Evolutionary conservation across 1,140 invertebrate genomes (phyloP).

Genomic region (Halictus rubicundus): DNA sequence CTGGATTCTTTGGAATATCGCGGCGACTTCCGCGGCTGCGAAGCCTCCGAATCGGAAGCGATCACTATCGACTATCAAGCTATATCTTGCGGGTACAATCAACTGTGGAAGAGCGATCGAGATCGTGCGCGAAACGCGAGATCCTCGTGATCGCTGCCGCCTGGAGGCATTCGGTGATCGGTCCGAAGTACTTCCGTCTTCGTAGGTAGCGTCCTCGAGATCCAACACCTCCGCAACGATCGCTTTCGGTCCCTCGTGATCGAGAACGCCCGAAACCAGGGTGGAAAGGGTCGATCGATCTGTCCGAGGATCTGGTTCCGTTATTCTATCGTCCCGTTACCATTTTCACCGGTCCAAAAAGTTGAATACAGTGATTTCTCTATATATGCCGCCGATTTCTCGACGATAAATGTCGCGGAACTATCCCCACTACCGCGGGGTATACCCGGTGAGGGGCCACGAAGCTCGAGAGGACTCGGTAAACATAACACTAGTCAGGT

Average conservation of each 20-base stretch:
- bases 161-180: slow-evolving; percentile 71
- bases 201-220: slow-evolving; percentile 20
- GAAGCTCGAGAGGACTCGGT: no score
- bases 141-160: slow-evolving; percentile 59
- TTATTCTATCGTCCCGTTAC: slow-evolving; percentile 12
- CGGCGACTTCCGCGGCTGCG: background rate
- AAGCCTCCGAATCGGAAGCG: slow-evolving; percentile 3
- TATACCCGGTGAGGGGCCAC: no score
- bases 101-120: background rate
- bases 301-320: slow-evolving; percentile 6
- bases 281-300: slow-evolving; percentile 45
- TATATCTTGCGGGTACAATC: slow-evolving; percentile 24
- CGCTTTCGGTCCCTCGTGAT: slow-evolving; percentile 22
- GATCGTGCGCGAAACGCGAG: slow-evolving; percentile 13
- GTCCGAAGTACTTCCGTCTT: slow-evolving; percentile 71
- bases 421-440: no score
- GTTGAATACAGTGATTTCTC: slow-evolving; percentile 59
- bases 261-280: slow-evolving; percentile 24
- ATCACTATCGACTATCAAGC: background rate
- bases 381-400: no score
- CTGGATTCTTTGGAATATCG: background rate
- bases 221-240: slow-evolving; percentile 10
- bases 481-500: no score
- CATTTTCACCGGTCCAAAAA: slow-evolving; percentile 24
- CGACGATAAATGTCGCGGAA: no score